A percentile compares a stretch with the other conserved stretches of the same genome.
phyloP scores from a whole-genome alignment of 1,140 invertebrate species.

The Campodea augens region DNA sequence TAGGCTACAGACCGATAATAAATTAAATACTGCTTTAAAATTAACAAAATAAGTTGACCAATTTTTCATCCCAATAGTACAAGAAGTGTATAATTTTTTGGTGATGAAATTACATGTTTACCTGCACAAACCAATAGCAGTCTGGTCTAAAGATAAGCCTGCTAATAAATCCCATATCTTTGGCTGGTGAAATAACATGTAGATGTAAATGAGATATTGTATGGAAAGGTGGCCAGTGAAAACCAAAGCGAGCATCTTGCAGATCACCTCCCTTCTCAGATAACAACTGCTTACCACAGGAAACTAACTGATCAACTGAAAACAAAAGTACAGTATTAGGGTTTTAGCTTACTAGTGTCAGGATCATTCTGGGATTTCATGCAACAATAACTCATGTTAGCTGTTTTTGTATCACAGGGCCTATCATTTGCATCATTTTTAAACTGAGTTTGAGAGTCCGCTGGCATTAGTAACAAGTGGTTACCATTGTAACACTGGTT shows the following conservation, averaged over 20 bases:
- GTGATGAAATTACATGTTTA: slow-evolving; percentile 27
- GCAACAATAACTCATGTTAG: neutral
- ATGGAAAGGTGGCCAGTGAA: slow-evolving; percentile 81
- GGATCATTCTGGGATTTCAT: neutral
- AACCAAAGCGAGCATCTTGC: slow-evolving; percentile 46
- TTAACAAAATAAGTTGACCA: too few species aligned
- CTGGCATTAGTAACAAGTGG: too few species aligned
- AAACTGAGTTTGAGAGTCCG: too few species aligned
- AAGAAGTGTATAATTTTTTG: neutral
- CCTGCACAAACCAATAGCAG: slow-evolving; percentile 66
- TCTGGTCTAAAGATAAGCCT: slow-evolving; percentile 49
- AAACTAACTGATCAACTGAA: slow-evolving; percentile 40
- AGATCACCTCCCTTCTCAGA: slow-evolving; percentile 29
- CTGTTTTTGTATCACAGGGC: slow-evolving; percentile 7
- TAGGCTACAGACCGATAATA: too few species aligned
- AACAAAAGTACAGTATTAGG: slow-evolving; percentile 17
- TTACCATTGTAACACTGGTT: too few species aligned
- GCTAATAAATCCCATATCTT: slow-evolving; percentile 48
- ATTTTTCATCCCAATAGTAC: too few species aligned
- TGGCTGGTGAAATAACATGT: slow-evolving; percentile 61
- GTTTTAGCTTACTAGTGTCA: neutral
- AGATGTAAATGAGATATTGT: slow-evolving; percentile 67
- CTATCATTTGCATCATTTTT: too few species aligned
- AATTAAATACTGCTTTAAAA: too few species aligned
- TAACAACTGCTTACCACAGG: slow-evolving; percentile 32